Percentiles rank a stretch among this genome's conserved stretches.
These are phyloP conservation scores for Lottia scabra DNA, from an alignment of 2,888 invertebrate species.

Conservation along the genomic window DNA sequence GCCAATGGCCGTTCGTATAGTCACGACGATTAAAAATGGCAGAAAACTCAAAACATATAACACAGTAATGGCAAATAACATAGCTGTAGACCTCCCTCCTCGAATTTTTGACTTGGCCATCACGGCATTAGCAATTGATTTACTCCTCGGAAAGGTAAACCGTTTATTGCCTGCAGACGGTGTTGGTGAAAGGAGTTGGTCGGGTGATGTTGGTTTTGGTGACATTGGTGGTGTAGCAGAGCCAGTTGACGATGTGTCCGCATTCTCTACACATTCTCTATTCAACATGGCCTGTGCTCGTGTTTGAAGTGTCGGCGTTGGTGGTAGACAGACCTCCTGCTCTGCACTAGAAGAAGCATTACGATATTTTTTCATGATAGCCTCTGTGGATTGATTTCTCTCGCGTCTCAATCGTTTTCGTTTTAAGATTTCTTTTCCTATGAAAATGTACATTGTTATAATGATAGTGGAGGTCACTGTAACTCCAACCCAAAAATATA, in stretches of 20 bases:
- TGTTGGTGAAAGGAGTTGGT: background rate
- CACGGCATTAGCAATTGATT: background rate
- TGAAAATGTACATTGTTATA: constrained; percentile 31
- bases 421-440: constrained; percentile 33
- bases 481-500: constrained; percentile 31
- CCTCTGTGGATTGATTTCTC: constrained; percentile 13
- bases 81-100: constrained; percentile 29
- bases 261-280: background rate
- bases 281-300: background rate
- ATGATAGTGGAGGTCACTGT: constrained; percentile 30
- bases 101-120: constrained; percentile 4
- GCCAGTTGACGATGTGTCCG: background rate
- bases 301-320: background rate
- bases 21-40: constrained; percentile 39
- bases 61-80: constrained; percentile 39
- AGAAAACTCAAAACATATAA: constrained; percentile 39
- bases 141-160: background rate
- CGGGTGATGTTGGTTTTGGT: too few relatives aligned
- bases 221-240: background rate
- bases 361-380: constrained; percentile 16
- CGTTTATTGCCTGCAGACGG: background rate
- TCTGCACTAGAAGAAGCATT: background rate
- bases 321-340: background rate
- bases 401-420: constrained; percentile 23
- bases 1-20: constrained; percentile 27